Base-by-base conservation (phyloP, 1,140 invertebrate species). In the Himalopsyche phryganea region DNA sequence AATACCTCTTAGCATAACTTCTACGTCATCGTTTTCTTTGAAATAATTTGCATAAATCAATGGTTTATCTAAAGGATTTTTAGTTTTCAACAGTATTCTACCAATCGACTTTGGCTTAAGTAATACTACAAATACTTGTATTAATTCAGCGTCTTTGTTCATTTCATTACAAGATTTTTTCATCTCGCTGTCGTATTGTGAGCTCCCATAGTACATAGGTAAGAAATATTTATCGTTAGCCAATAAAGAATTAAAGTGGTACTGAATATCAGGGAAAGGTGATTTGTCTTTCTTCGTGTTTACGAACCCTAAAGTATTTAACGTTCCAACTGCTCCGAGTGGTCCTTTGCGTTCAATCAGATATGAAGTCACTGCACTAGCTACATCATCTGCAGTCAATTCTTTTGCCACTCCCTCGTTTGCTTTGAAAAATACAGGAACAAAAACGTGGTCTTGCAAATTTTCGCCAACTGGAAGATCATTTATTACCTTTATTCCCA, bases 41-140 rank as follows among this genome's bases (percentile, higher is more conserved):
- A 86, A 80, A 61, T 85, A 88, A 60, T 85, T 85, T 4, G 88
- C 80, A 66, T 84, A 80, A 36, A 91, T 82, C 18, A 83, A 58
- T 2, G 89, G 89, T 55, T 79, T 70, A 1, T 81, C 78, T 28
- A 70, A 53, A 63, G 87, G 81, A 81, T 83, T 76, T 1, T 68
- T 75, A 15, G 69, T 75, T 47, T 75, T 79, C 1, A 89, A 66
- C 55, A 71, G 61, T 11, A 89, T 74, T 4, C 68, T 66, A 9
- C 87, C 86, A 61, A 71, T 70, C 40, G 83, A 85, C 57, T 80
- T 74, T 3, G 85, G 84, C 42, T 73, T 69, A 47, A 85, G 65
- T n/a, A 82, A 48, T 14, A 74, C 69, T 1, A 67, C 70, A 45
- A 72, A 69, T 1, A 74, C 42, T 44, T 69, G 63, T 19, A 82